Evolutionary conservation across 2,888 invertebrate genomes (phyloP).

Genomic region (Phalangium opilio): DNA sequence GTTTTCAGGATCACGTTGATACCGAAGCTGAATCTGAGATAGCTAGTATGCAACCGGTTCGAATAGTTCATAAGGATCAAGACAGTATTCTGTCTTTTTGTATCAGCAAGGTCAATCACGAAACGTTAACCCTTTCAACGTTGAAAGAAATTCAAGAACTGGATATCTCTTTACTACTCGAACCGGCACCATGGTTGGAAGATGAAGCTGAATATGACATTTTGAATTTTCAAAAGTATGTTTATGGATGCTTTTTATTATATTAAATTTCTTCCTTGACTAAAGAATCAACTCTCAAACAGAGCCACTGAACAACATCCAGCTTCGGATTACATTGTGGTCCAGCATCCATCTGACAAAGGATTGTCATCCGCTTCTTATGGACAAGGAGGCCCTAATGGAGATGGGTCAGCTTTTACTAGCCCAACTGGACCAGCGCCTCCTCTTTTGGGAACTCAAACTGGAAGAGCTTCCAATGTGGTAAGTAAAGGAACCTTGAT

Average conservation of each 20-base stretch:
- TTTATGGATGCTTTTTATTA: constrained; percentile 2
- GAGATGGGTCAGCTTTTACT: constrained; percentile 14
- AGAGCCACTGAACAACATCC: constrained; percentile 33
- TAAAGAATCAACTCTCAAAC: constrained; percentile 43
- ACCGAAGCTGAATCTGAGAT: not conserved
- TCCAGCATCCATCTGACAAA: constrained; percentile 52
- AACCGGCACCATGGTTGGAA: constrained; percentile 83
- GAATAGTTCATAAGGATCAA: constrained; percentile 96
- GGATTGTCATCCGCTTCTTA: constrained; percentile 15
- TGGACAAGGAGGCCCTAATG: constrained; percentile 5
- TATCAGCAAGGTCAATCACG: constrained; percentile 73
- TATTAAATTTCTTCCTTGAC: constrained; percentile 34
- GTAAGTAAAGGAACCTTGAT: no score
- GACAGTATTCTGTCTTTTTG: constrained; percentile 96
- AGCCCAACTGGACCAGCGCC: constrained; percentile 22
- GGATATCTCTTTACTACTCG: constrained; percentile 81
- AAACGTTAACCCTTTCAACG: constrained; percentile 78
- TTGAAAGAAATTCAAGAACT: constrained; percentile 94
- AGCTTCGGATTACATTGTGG: constrained; percentile 74
- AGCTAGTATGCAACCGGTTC: constrained; percentile 43
- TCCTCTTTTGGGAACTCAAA: constrained; percentile 24
- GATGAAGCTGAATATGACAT: constrained; percentile 96
- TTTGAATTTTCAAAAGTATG: constrained; percentile 36
- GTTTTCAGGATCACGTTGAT: not conserved
- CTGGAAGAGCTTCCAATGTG: constrained; percentile 30